These are phyloP conservation scores for Ia io DNA, from an alignment of 2,113 vertebrate genomes.

Conservation along the genomic window DNA sequence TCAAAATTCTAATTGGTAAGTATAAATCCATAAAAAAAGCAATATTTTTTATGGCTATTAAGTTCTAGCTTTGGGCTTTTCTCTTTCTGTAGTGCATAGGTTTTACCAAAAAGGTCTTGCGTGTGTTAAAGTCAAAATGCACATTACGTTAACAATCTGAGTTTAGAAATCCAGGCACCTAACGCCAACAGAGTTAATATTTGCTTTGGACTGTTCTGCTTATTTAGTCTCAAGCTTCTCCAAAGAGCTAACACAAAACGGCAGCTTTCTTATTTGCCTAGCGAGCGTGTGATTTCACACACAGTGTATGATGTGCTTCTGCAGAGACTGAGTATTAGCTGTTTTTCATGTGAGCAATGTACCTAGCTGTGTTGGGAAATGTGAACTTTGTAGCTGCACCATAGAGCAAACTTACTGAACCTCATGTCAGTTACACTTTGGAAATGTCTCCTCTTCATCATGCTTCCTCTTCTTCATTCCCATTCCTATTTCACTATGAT, in stretches of 20 bases:
- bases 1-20: not conserved
- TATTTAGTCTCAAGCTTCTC: conserved; percentile 71
- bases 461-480: not conserved
- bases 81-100: not conserved
- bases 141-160: conserved; percentile 48
- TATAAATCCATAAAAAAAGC: not conserved
- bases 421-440: not conserved
- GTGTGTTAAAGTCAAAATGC: conserved; percentile 58
- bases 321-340: not conserved
- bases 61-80: not conserved
- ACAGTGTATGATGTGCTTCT: conserved; percentile 4
- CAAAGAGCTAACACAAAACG: conserved; percentile 65
- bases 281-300: conserved; percentile 67
- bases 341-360: conserved; percentile 15
- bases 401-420: not conserved
- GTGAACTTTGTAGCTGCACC: conserved; percentile 7
- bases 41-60: not conserved
- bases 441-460: not conserved
- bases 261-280: conserved; percentile 58
- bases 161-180: conserved; percentile 61
- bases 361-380: conserved; percentile 45
- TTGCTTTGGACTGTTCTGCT: conserved; percentile 72
- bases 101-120: not conserved
- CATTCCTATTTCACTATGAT: not conserved
- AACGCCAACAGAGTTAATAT: conserved; percentile 56